Evolutionary conservation across 2,888 invertebrate genomes (phyloP), one percentile per base, ranked within the genome.

Genomic region (Andrena bucephala): DNA sequence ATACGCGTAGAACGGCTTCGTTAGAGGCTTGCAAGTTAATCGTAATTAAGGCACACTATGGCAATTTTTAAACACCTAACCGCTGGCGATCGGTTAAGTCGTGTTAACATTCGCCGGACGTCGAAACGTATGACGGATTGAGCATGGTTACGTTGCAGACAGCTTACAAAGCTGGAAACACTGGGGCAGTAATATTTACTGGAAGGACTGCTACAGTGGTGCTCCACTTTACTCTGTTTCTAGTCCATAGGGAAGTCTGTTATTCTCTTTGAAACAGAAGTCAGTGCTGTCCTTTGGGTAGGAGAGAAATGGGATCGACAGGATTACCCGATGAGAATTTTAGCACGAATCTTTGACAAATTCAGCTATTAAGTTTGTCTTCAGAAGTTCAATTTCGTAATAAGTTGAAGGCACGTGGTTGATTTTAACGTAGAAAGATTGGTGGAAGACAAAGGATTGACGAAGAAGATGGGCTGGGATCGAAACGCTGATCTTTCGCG

Each of bases 41-140:
- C 50, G 29, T 20, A 67, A 27, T 48, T 67, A 52, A 52, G 66
- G 48, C 31, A 29, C 59, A 13, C 24, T 16, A 16, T 59, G 8
- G 3, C 50, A 6, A 50, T 36, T 63, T 65, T 48, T 65, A 24
- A 13, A 42, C 42, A 65, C 13, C 65, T 65, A 65, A n/a, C 24
- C 33, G 48, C 27, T 42, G 6, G 20, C 48, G 13, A 13, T 65
- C 42, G 24, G 20, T 27, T 65, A 65, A 36, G 2, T 7, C 65
- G 24, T 48, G 65, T 65, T 65, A 65, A 65, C 65, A 65, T 65
- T 42, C 65, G n/a, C 16, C 31, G 42, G 33, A 36, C 65, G 65
- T 65, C 65, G 10, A 65, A 48, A 13, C 65, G 10, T 48, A 42
- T 65, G 65, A 65, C 33, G 33, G 13, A 65, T 42, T 31, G 33